Conservation (phyloP, 2,888 invertebrate genomes). For the Barypeithes pellucidus region DNA sequence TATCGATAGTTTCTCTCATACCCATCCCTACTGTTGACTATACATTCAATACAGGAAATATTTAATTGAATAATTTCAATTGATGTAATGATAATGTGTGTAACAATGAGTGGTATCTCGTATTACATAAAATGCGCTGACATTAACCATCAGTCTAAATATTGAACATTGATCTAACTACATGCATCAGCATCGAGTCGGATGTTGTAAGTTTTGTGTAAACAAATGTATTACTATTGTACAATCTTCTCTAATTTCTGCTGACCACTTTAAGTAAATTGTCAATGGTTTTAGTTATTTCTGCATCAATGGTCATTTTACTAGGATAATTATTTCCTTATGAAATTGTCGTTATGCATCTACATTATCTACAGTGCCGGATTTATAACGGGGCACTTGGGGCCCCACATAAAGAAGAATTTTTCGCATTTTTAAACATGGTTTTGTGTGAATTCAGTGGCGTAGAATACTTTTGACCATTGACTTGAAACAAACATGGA, state of each 20-base stretch:
- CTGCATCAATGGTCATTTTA: background rate
- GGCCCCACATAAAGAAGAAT: too few species aligned
- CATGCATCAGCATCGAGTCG: constrained; percentile 52
- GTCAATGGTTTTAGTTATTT: background rate
- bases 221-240: background rate
- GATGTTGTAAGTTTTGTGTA: constrained; percentile 21
- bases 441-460: too few species aligned
- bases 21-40: too few species aligned
- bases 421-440: too few species aligned
- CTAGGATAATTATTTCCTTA: too few species aligned
- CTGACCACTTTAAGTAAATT: background rate
- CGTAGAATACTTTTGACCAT: too few species aligned
- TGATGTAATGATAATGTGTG: background rate
- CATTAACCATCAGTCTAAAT: background rate
- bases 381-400: too few species aligned
- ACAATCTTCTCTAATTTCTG: constrained; percentile 19
- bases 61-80: background rate
- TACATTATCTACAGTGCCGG: too few species aligned
- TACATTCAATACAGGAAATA: background rate
- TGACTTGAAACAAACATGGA: too few species aligned
- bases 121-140: constrained; percentile 23
- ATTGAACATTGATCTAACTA: constrained; percentile 56
- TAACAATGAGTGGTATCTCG: constrained; percentile 6
- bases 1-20: too few species aligned
- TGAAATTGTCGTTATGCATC: too few species aligned